Evolutionary conservation across 2,113 vertebrate genomes (phyloP).

Genomic region (Eira barbara): DNA sequence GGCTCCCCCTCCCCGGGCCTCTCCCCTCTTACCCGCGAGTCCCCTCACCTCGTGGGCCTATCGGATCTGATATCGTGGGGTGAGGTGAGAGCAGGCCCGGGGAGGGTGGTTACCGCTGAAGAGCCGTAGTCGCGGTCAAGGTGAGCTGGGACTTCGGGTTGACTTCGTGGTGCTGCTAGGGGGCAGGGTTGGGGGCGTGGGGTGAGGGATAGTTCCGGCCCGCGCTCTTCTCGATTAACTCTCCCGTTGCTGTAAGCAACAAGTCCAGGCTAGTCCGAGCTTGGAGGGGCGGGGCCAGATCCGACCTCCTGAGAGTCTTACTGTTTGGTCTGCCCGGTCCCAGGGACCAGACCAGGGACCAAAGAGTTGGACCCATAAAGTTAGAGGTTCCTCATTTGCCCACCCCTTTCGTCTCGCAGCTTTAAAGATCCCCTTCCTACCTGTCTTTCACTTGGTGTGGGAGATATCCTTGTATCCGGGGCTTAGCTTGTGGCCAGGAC

Average conservation of each 20-base stretch:
- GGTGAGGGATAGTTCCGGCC: neutral
- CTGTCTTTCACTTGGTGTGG: neutral
- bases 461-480: neutral
- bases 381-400: neutral
- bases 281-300: conserved; percentile 25
- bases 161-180: too few species aligned
- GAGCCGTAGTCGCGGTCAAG: conserved; percentile 45
- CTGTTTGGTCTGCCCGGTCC: neutral
- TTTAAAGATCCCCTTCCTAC: neutral
- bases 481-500: neutral
- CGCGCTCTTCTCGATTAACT: neutral
- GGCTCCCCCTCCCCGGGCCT: conserved; percentile 68
- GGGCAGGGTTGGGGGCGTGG: neutral
- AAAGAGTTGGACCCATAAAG: neutral
- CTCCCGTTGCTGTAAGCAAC: neutral
- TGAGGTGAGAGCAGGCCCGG: conserved; percentile 72
- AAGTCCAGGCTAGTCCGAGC: conserved; percentile 41
- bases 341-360: neutral
- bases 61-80: conserved; percentile 25
- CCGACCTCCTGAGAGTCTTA: neutral
- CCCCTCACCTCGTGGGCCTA: neutral
- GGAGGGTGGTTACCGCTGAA: conserved; percentile 59
- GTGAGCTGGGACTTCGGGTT: conserved; percentile 39
- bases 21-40: conserved; percentile 9
- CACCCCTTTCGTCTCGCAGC: neutral